Evolutionary conservation across 2,888 invertebrate genomes (phyloP), one percentile per base, ranked within the genome.

Genomic region (Meghimatium bilineatum): DNA sequence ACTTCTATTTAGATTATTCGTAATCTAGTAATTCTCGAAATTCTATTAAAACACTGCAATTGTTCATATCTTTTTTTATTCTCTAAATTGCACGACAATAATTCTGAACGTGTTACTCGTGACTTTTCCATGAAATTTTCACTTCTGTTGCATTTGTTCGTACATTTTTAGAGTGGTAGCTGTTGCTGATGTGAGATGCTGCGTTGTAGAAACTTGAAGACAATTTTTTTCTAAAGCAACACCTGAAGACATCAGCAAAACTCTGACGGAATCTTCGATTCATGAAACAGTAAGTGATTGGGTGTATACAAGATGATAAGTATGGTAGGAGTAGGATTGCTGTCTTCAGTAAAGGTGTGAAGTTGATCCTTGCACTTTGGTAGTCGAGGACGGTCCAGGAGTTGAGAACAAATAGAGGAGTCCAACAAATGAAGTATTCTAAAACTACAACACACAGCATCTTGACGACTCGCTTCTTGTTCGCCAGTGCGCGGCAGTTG

Each of bases 231-330:
- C 75, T 87, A 86, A 83, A 71, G 88, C 95, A 96, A 88, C 95
- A 96, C 8, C 86, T 85, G 93, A 97, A 96, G 1, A 96, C 95
- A 71, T 95, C 95, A 75, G 96, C 95, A 92, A 97, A 97, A 0
- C 97, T 96, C 87, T 96, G 96, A 17, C 97, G 94, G 92, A 97
- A 97, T 92, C 96, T 96, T 88, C 96, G 95, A 93, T 97, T 97
- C 97, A 97, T 97, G 94, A 97, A 97, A 94, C 97, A 97, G 93
- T 97, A 97, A 0, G 97, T 97, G 90, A 97, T 97, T 0, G 97
- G 97, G 92, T 97, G 97, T 92, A 96, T 96, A 92, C 97, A 97
- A 8, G 96, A 96, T 0, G 96, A 96, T 82, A 96, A 95, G 92
- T 97, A 97, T 0, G 97, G 96, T 78, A 97, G 92, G 49, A 97